phyloP scores from a whole-genome alignment of 2,797 vertebrate species.

The Danionella dracula region DNA sequence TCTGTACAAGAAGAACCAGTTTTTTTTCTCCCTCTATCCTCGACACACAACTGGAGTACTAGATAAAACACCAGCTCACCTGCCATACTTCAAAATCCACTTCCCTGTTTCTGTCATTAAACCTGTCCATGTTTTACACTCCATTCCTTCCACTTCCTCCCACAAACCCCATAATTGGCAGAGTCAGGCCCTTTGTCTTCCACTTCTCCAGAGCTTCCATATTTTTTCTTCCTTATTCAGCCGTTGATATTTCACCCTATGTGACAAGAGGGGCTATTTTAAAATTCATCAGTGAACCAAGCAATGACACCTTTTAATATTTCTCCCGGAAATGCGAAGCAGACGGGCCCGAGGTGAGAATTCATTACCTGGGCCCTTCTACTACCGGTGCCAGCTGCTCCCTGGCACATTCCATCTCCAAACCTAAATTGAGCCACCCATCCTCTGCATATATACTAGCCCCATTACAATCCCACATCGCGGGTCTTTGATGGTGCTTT shows the following conservation, averaged over 20 bases:
- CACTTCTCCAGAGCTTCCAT: not conserved
- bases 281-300: constrained; percentile 69
- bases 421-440: constrained; percentile 55
- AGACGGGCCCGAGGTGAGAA: constrained; percentile 50
- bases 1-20: not conserved
- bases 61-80: not conserved
- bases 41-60: not conserved
- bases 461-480: constrained; percentile 61
- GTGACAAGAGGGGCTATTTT: constrained; percentile 51
- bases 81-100: not conserved
- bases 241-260: not conserved
- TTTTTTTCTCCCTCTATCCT: not conserved
- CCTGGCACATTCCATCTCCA: constrained; percentile 54
- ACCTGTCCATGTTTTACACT: not conserved
- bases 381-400: constrained; percentile 33
- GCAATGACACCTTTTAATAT: constrained; percentile 78
- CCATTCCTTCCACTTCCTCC: not conserved
- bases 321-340: constrained; percentile 65
- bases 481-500: constrained; percentile 54
- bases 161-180: constrained; percentile 17
- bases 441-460: constrained; percentile 58
- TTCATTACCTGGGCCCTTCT: constrained; percentile 62
- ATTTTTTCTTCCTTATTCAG: constrained; percentile 21
- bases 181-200: not conserved
- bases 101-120: constrained; percentile 12